These are phyloP conservation scores for Elachura formosa DNA, from an alignment of 2,113 vertebrate genomes.

Conservation along the genomic window DNA sequence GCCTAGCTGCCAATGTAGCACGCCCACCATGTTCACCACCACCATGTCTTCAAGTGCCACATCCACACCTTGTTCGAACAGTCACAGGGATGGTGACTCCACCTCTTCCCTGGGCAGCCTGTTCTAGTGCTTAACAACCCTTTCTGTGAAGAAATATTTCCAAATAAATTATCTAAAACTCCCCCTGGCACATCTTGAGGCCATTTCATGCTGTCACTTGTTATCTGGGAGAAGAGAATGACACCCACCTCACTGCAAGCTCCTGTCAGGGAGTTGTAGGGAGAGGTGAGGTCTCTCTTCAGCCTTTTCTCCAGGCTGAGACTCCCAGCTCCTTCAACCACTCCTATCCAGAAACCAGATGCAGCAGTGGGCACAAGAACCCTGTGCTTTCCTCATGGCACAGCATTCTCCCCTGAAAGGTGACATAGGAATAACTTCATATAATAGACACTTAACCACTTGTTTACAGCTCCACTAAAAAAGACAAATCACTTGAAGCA, in stretches of 20 bases:
- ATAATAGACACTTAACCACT: background rate
- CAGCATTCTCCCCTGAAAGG: background rate
- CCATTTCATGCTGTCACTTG: background rate
- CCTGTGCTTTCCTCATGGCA: background rate
- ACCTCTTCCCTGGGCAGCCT: background rate
- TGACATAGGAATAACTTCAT: background rate
- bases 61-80: background rate
- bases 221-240: background rate
- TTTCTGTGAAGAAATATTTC: background rate
- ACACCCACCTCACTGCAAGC: background rate
- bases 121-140: background rate
- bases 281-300: background rate
- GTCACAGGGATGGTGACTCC: background rate
- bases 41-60: background rate
- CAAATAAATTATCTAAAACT: background rate
- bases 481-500: conserved; percentile 21
- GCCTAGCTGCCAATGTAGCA: rapidly evolving
- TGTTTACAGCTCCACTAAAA: conserved; percentile 50
- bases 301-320: background rate
- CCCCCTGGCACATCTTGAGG: background rate
- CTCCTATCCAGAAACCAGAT: background rate
- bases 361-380: background rate
- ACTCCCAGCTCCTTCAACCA: background rate
- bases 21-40: no score
- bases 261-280: background rate